Evolutionary conservation across 2,888 invertebrate species (phyloP).

Genomic region (Sialis lutaria): DNA sequence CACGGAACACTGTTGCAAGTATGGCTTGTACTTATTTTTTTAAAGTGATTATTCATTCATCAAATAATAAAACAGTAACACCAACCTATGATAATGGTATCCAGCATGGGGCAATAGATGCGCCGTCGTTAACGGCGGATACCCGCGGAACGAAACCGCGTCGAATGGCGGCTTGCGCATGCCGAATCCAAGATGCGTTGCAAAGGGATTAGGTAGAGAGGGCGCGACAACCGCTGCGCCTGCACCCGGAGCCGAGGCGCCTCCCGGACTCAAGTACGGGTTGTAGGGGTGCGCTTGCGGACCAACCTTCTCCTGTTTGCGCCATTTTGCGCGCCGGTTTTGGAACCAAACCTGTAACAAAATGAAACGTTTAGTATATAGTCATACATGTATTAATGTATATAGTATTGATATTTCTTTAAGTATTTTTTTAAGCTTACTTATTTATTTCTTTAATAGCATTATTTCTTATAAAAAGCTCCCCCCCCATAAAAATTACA

Average conservation of each 20-base stretch:
- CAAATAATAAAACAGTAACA: too few relatives aligned
- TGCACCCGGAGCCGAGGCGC: constrained; percentile 37
- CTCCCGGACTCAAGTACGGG: constrained; percentile 54
- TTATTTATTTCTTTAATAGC: too few relatives aligned
- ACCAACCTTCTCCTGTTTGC: constrained; percentile 84
- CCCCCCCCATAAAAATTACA: too few relatives aligned
- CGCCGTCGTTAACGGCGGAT: constrained; percentile 33
- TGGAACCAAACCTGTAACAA: constrained; percentile 80
- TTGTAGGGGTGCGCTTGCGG: constrained; percentile 83
- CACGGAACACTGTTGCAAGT: too few relatives aligned
- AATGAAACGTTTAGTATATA: constrained; percentile 9
- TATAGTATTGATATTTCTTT: too few relatives aligned
- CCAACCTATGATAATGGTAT: constrained; percentile 23
- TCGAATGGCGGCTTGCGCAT: constrained; percentile 53
- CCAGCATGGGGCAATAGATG: constrained; percentile 40
- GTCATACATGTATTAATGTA: too few relatives aligned
- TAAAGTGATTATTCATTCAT: too few relatives aligned
- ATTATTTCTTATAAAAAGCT: too few relatives aligned
- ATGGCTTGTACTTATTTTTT: too few relatives aligned
- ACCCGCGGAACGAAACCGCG: constrained; percentile 49
- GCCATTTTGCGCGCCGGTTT: constrained; percentile 82
- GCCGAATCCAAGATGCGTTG: constrained; percentile 53
- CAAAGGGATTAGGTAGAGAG: constrained; percentile 64
- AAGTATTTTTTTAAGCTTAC: too few relatives aligned
- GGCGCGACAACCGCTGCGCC: constrained; percentile 45